Percentiles rank a stretch among this genome's conserved stretches.
phyloP scores from a whole-genome alignment of 2,888 invertebrate species.

The Xylota segnis region DNA sequence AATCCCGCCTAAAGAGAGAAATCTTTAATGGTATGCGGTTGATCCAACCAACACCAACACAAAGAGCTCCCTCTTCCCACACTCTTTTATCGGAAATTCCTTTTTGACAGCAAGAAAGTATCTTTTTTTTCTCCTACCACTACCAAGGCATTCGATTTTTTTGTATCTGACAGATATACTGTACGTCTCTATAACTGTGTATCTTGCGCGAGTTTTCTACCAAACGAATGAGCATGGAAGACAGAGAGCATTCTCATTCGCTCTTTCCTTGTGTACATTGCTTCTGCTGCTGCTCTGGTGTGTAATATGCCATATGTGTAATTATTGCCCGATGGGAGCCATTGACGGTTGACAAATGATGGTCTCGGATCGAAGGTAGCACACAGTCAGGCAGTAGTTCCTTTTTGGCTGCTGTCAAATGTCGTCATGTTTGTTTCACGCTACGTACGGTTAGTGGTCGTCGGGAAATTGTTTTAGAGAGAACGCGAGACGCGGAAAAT shows the following conservation, averaged over 20 bases:
- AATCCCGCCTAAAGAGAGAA: slow-evolving; percentile 41
- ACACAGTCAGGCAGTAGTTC: slow-evolving; percentile 82
- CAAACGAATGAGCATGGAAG: background rate
- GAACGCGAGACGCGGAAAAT: slow-evolving; percentile 80
- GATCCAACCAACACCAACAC: slow-evolving; percentile 23
- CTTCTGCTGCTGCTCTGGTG: slow-evolving; percentile 64
- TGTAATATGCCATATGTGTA: slow-evolving; percentile 77
- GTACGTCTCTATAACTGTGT: slow-evolving; percentile 45
- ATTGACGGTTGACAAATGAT: slow-evolving; percentile 77
- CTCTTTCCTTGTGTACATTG: slow-evolving; percentile 34
- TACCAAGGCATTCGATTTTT: slow-evolving; percentile 15
- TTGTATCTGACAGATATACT: slow-evolving; percentile 41
- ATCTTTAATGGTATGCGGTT: slow-evolving; percentile 21
- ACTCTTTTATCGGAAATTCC: slow-evolving; percentile 67
- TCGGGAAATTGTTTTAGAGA: slow-evolving; percentile 77
- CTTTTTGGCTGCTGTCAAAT: slow-evolving; percentile 84
- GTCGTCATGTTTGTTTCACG: slow-evolving; percentile 82
- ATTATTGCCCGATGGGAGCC: slow-evolving; percentile 78
- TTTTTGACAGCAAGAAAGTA: slow-evolving; percentile 60
- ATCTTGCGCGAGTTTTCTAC: slow-evolving; percentile 67
- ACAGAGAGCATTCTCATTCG: slow-evolving; percentile 46
- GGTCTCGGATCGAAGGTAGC: slow-evolving; percentile 79
- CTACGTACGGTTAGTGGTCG: slow-evolving; percentile 76
- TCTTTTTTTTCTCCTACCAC: slow-evolving; percentile 43
- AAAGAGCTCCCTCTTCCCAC: slow-evolving; percentile 43